phyloP scores from a whole-genome alignment of 2,797 vertebrate species.

The Sebastes kiyomatsui region DNA sequence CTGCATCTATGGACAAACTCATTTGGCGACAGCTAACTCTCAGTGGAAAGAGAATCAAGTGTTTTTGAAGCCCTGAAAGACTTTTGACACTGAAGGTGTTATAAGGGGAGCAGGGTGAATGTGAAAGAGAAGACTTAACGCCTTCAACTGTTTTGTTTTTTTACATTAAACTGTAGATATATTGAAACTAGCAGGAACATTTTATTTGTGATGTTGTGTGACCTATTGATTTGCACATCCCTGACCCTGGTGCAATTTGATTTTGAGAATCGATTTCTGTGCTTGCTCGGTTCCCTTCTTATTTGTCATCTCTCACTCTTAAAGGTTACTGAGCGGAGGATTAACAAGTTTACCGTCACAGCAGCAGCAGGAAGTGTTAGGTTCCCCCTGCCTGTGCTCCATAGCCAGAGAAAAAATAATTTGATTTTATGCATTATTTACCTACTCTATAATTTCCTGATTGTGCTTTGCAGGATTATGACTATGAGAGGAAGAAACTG shows the following conservation, averaged over 20 bases:
- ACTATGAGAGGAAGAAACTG: constrained; percentile 87
- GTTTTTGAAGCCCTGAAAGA: neutral
- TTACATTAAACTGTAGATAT: neutral
- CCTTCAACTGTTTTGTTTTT: neutral
- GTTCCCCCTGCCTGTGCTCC: constrained; percentile 23
- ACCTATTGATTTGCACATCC: constrained; percentile 28
- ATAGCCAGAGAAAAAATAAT: constrained; percentile 28
- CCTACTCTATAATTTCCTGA: constrained; percentile 43
- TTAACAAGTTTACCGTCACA: constrained; percentile 50
- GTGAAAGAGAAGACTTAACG: neutral
- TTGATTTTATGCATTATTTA: constrained; percentile 74
- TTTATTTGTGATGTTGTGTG: constrained; percentile 3
- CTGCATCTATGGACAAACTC: neutral
- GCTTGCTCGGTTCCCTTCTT: constrained; percentile 36
- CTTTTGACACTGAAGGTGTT: neutral
- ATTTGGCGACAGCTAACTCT: neutral
- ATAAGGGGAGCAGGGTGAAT: neutral
- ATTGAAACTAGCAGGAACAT: constrained; percentile 16
- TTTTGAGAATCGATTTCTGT: constrained; percentile 36
- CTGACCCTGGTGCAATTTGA: constrained; percentile 29
- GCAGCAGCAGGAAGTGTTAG: constrained; percentile 30
- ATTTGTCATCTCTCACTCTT: constrained; percentile 24
- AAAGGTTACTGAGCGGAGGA: constrained; percentile 42
- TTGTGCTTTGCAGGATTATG: constrained; percentile 79
- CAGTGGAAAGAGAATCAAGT: neutral